phyloP scores from a whole-genome alignment of 2,797 vertebrate genomes.

The Podarcis lilfordi region DNA sequence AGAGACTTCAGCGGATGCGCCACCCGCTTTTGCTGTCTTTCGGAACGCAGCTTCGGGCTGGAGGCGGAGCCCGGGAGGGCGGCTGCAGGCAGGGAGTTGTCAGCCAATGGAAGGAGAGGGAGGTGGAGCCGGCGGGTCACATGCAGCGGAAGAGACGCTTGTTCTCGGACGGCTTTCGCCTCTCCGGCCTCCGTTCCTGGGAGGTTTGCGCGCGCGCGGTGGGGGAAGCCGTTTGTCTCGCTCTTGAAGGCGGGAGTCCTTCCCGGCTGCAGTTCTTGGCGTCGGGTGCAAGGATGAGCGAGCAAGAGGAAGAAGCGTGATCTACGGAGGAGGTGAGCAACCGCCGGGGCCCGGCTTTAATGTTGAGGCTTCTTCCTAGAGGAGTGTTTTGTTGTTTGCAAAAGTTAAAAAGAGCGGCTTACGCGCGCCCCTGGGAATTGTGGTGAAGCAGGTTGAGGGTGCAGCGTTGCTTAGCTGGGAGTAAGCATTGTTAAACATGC shows the following conservation, averaged over 20 bases:
- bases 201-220: not conserved
- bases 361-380: not conserved
- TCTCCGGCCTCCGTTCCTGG: not conserved
- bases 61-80: not conserved
- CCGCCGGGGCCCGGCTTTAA: not conserved
- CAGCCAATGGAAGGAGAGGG: not conserved
- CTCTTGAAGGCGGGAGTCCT: no score
- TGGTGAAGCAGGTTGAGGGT: not conserved
- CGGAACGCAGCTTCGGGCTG: not conserved
- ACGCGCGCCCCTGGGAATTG: not conserved
- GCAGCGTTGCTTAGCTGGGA: no score
- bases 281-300: not conserved
- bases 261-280: no score
- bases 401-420: not conserved
- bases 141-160: not conserved
- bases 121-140: not conserved
- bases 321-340: not conserved
- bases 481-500: no score
- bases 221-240: not conserved
- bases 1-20: not conserved
- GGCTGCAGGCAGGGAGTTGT: not conserved
- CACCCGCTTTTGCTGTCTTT: not conserved
- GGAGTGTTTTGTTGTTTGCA: no score
- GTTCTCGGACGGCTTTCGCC: rapidly evolving
- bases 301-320: not conserved